Evolutionary conservation across 2,888 invertebrate species (phyloP).

Genomic region (Papilio gigon): DNA sequence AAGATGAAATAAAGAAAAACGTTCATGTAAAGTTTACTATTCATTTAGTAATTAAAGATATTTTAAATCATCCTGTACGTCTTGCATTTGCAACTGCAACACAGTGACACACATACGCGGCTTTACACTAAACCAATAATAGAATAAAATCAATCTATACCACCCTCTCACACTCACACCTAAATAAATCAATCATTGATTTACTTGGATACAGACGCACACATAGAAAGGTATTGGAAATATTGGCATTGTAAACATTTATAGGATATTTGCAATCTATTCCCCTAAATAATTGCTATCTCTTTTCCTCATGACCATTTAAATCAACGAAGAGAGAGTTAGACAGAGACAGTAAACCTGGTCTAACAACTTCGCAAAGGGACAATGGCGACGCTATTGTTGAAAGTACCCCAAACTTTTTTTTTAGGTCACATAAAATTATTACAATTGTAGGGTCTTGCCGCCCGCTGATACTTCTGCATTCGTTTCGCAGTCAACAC

Average conservation of each 20-base stretch:
- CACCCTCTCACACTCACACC: constrained; percentile 75
- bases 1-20: no score
- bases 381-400: constrained; percentile 80
- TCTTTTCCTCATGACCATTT: constrained; percentile 53
- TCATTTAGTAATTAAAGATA: constrained; percentile 23
- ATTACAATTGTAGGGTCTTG: constrained; percentile 80
- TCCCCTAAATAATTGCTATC: constrained; percentile 64
- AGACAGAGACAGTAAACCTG: constrained; percentile 63
- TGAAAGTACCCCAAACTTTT: constrained; percentile 80
- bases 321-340: constrained; percentile 47
- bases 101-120: constrained; percentile 82
- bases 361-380: constrained; percentile 76
- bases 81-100: constrained; percentile 65
- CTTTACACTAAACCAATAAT: constrained; percentile 82
- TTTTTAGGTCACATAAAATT: constrained; percentile 82
- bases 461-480: constrained; percentile 72
- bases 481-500: constrained; percentile 78
- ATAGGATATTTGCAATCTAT: constrained; percentile 76
- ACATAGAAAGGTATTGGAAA: constrained; percentile 66
- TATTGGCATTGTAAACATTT: constrained; percentile 81
- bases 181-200: constrained; percentile 66
- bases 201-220: constrained; percentile 61
- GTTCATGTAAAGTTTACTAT: background rate
- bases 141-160: constrained; percentile 81
- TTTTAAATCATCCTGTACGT: constrained; percentile 59